Conservation (phyloP, 2,113 vertebrate species). For the Parus major region DNA sequence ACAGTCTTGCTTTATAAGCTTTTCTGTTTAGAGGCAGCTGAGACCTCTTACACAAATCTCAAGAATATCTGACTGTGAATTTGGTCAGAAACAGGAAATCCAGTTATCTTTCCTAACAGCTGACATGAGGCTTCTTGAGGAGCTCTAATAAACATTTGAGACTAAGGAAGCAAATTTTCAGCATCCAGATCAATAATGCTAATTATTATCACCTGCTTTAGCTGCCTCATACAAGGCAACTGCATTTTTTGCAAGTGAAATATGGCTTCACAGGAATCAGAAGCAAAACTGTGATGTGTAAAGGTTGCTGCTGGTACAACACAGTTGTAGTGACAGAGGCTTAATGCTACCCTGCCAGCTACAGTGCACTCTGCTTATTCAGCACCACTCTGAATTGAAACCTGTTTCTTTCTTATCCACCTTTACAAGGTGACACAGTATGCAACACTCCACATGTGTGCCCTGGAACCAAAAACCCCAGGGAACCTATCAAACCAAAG, state of each 20-base stretch:
- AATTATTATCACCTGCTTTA: neutral
- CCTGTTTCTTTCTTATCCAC: neutral
- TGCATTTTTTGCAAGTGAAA: neutral
- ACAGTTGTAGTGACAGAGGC: neutral
- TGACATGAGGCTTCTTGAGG: neutral
- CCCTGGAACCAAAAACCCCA: neutral
- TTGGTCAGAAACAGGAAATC: neutral
- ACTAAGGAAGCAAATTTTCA: neutral
- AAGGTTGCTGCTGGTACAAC: neutral
- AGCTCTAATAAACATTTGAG: neutral
- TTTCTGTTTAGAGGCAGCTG: neutral
- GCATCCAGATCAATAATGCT: neutral
- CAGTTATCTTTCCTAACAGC: neutral
- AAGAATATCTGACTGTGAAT: neutral
- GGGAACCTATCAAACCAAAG: neutral
- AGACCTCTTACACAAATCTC: neutral
- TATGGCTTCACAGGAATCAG: neutral
- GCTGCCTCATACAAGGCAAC: neutral
- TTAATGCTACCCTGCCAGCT: neutral
- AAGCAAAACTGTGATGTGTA: neutral
- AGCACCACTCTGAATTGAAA: neutral
- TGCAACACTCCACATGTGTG: neutral
- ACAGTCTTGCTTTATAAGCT: neutral
- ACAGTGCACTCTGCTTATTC: neutral
- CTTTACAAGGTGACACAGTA: fast-evolving